These are phyloP conservation scores for Darevskia nairensis DNA, from an alignment of 2,797 vertebrate genomes.

Conservation along the genomic window DNA sequence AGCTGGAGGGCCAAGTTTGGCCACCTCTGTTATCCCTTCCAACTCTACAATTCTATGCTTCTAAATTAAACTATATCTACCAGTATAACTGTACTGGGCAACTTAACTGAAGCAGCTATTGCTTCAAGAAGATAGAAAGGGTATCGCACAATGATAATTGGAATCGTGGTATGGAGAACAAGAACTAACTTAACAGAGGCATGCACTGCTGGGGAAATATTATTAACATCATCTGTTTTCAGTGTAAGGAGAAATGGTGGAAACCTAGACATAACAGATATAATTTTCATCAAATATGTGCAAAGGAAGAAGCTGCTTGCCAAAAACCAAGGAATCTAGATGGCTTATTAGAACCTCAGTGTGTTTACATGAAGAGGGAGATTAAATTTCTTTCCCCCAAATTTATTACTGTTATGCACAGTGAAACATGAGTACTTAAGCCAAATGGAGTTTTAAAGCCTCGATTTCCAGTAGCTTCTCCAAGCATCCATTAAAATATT, in stretches of 20 bases:
- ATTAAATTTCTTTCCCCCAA: constrained; percentile 17
- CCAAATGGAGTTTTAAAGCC: constrained; percentile 14
- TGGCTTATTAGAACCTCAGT: neutral
- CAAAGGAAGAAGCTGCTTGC: neutral
- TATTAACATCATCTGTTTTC: constrained; percentile 21
- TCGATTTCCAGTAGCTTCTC: constrained; percentile 35
- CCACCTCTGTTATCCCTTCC: too few relatives aligned
- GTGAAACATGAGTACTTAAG: constrained; percentile 7
- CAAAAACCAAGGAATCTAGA: constrained; percentile 3
- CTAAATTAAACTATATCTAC: neutral
- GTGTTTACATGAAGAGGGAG: neutral
- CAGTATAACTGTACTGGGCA: neutral
- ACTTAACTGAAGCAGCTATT: neutral
- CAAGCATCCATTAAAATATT: constrained; percentile 23
- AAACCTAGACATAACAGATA: constrained; percentile 19
- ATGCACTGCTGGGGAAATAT: neutral
- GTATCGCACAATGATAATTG: neutral
- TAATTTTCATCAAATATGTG: constrained; percentile 15
- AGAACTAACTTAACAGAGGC: neutral
- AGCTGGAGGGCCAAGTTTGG: too few relatives aligned
- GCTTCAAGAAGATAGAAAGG: too few relatives aligned
- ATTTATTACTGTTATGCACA: constrained; percentile 23
- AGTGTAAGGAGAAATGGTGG: constrained; percentile 7
- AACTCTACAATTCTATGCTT: too few relatives aligned
- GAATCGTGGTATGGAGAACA: neutral